Evolutionary conservation across 2,797 vertebrate species (phyloP), one percentile per base, ranked within the genome.

Genomic region (Siniperca scherzeri): DNA sequence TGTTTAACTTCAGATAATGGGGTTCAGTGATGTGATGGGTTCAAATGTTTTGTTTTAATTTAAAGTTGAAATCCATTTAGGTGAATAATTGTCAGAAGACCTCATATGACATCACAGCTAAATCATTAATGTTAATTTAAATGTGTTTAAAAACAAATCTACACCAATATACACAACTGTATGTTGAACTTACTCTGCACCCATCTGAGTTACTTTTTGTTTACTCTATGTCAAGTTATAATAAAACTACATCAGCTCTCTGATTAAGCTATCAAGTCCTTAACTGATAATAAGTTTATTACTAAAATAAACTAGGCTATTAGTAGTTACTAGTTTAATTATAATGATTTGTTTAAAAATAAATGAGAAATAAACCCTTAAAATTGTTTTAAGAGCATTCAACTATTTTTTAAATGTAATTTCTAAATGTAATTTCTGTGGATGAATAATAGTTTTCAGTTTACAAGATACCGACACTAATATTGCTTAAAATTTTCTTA

Each of bases 1-100:
- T 83, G 6, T 80, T 81, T 73, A 60, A 59, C 52, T 82, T 46
- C 0, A 74, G 48, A 62, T 66, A 25, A 70, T 4, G 9, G 16
- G 33, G 27, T 69, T 79, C 68, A 38, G 14, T 25, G 46, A 62
- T 68, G 27, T 36, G 53, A 38, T n/a, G 44, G 38, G 50, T 61
- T 75, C 52, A 40, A 21, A 21, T 56, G 50, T 56, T 75, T 21
- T n/a, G 3, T 56, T 78, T 80, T 22, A 46, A 40, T 75, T 52
- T 25, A 17, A 46, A 46, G 1, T 25, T 69, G 9, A 61, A 65
- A n/a, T 11, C 55, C 50, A 57, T 62, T 67, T 70, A 22, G 0
- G 30, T 25, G 10, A 78, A 73, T 73, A 74, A 48, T 57, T 59
- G 21, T 65, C 33, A 14, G 7, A 36, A 8, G 0, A 68, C 22